Evolutionary conservation across 2,888 invertebrate species (phyloP), one percentile per base, ranked within the genome.

Genomic region (Crocallis elinguaria): DNA sequence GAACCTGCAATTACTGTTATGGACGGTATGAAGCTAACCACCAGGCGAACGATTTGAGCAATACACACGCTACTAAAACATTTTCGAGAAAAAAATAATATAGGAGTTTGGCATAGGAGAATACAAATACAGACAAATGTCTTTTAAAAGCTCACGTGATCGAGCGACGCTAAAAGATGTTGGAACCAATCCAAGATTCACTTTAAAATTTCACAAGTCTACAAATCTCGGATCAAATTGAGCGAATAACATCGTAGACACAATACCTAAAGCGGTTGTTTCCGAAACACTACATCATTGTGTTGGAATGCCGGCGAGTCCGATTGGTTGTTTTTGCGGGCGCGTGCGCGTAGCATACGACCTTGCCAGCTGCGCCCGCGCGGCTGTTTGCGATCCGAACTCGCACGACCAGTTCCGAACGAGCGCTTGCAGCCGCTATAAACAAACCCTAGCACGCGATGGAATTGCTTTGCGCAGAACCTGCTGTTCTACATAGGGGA

Each of bases 381-480:
- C 75, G 29, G 44, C 59, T 43, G 69, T 75, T 74, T 77, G 69
- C 30, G 41, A 45, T 41, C 73, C 73, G 73, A 83, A 86, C 85
- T 76, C 69, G 87, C 77, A 66, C 73, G 78, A 88, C 90, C 81
- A 83, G 88, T 88, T 86, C 70, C 67, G 64, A 72, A 54, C 70
- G 67, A 66, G 49, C 62, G 64, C 66, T 51, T 57, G 58, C 64
- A 57, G 60, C 67, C 68, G 72, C 79, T 69, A 82, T 84, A 88
- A 87, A 87, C 85, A 88, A 86, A 86, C 79, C 73, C 66, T 60
- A 77, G 79, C 85, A 86, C 86, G 85, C 83, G 84, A 83, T 82
- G 76, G 73, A 80, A 82, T 77, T 72, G 71, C 62, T 73, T 71
- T 36, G 49, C 52, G 21, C 36, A 55, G 32, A 62, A 50, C 50